A percentile compares a stretch with the other conserved stretches of the same genome.
Conservation (phyloP, 2,797 vertebrate species). For the Hydrophis major region DNA sequence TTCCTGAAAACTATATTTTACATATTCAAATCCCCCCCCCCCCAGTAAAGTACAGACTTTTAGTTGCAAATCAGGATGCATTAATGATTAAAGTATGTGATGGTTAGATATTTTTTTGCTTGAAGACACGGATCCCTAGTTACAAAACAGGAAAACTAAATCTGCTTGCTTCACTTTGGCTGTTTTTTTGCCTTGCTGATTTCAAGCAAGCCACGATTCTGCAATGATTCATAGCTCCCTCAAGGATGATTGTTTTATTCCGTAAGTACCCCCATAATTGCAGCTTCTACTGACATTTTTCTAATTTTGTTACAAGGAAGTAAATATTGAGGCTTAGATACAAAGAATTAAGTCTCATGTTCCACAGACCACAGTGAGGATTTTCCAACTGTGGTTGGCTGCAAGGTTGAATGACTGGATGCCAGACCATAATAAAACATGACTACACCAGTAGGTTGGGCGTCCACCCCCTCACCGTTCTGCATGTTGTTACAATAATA, state of each 20-base stretch:
- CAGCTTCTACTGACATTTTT: not conserved
- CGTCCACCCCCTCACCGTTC: conserved; percentile 60
- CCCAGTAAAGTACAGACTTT: not conserved
- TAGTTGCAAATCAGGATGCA: not conserved
- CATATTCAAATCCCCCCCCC: not conserved
- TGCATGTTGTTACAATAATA: conserved; percentile 43
- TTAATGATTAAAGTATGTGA: not conserved
- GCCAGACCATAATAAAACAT: not conserved
- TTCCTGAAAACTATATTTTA: not conserved
- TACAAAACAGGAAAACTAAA: not conserved
- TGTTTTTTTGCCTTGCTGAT: not conserved
- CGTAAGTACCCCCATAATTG: not conserved
- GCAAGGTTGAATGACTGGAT: conserved; percentile 43
- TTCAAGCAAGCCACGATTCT: not conserved
- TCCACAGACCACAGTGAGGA: not conserved
- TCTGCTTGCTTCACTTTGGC: not conserved
- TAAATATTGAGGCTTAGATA: not conserved
- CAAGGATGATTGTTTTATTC: not conserved
- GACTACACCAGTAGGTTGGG: conserved; percentile 46
- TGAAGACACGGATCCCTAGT: not conserved
- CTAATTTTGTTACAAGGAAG: not conserved
- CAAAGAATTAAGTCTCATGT: not conserved
- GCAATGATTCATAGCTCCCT: not conserved
- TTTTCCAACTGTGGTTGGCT: not conserved
- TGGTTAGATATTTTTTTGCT: not conserved